Base-by-base conservation (phyloP, 1,140 invertebrate genomes). In the Berghia stephanieae region DNA sequence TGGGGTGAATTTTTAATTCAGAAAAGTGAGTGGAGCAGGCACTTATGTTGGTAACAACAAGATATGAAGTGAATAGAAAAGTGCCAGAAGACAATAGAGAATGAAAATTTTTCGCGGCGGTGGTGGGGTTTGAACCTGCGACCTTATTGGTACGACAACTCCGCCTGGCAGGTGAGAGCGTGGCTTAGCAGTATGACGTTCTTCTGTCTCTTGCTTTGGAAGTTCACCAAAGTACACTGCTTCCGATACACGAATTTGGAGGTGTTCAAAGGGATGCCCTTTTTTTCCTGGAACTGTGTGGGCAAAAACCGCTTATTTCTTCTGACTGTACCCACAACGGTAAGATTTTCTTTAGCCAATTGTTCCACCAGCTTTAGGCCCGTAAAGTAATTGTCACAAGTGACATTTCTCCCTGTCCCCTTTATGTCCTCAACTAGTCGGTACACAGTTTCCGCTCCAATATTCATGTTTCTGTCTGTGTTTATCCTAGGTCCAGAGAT, bases 141-240 rank as follows among this genome's bases (percentile, higher is more conserved):
- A n/a, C n/a, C n/a, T n/a, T n/a, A n/a, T n/a, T n/a, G n/a, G n/a
- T n/a, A n/a, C n/a, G n/a, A n/a, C n/a, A n/a, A n/a, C n/a, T n/a
- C n/a, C n/a, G n/a, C n/a, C n/a, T n/a, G n/a, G n/a, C n/a, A n/a
- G n/a, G n/a, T n/a, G n/a, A n/a, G n/a, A n/a, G n/a, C n/a, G n/a
- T n/a, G n/a, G n/a, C n/a, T 67, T 8, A 90, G 68, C 3, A 90
- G 38, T 31, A 81, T 83, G 46, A 90, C 84, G 57, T 81, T 63
- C 77, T 87, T 89, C 1, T 77, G 82, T 76, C 87, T 79, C 38
- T 75, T 88, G 57, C 87, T 83, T 55, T 80, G 68, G 46, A 83
- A 85, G 36, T 81, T 85, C 42, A 83, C 84, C 31, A 85, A 74
- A 8, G 84, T 89, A 43, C 83, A 79, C 46, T 85, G 77, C 21